phyloP scores from a whole-genome alignment of 2,797 vertebrate species.

The Crocidura indochinensis region DNA sequence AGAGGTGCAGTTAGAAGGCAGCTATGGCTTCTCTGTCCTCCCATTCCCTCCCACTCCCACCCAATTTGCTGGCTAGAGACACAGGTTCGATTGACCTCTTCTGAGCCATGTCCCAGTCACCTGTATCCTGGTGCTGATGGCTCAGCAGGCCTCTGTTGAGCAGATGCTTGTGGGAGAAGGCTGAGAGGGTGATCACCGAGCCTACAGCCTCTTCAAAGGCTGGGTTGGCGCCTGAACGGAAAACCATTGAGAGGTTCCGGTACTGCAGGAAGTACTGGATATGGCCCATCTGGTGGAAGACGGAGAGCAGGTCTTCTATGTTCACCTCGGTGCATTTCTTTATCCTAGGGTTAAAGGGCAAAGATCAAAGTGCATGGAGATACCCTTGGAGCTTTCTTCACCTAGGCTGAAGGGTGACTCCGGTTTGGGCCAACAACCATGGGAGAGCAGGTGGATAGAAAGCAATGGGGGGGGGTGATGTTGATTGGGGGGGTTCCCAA shows the following conservation, averaged over 20 bases:
- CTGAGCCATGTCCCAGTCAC: slow-evolving; percentile 86
- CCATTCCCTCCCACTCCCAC: not conserved
- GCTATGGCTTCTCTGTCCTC: not conserved
- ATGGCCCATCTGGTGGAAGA: slow-evolving; percentile 98
- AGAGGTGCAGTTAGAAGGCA: not conserved
- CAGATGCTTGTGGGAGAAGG: slow-evolving; percentile 95
- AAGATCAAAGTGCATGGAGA: slow-evolving; percentile 23
- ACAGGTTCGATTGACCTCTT: not conserved
- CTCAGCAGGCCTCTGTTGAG: slow-evolving; percentile 94
- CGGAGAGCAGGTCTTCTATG: slow-evolving; percentile 97
- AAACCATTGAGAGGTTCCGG: slow-evolving; percentile 94
- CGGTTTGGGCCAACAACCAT: no score
- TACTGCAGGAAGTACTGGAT: slow-evolving; percentile 98
- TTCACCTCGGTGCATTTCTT: slow-evolving; percentile 97
- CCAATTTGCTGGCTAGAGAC: not conserved
- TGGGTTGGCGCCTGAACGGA: slow-evolving; percentile 95
- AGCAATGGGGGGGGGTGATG: fast-evolving
- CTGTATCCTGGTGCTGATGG: slow-evolving; percentile 90
- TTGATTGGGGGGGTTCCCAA: not conserved
- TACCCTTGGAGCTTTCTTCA: not conserved
- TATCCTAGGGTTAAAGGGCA: slow-evolving; percentile 91
- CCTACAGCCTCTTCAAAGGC: slow-evolving; percentile 97
- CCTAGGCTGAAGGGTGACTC: not conserved
- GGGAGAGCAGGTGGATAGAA: not conserved
- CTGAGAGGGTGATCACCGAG: slow-evolving; percentile 95